Evolutionary conservation across 2,797 vertebrate genomes (phyloP).

Genomic region (Spinus olivaceus): DNA sequence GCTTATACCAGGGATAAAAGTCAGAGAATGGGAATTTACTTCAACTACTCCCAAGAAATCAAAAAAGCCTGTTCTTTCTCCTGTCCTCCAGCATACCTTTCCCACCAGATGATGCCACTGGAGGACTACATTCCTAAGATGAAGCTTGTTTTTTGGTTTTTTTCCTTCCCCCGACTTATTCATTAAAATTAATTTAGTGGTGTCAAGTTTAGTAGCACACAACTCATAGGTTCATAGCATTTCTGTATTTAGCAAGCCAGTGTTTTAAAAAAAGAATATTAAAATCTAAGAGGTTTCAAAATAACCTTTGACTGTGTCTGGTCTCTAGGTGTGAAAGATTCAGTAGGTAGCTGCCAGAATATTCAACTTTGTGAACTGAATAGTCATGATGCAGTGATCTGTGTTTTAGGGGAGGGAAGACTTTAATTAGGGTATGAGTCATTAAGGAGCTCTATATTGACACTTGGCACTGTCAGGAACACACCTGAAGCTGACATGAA

Average conservation of each 20-base stretch:
- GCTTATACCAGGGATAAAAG: background rate
- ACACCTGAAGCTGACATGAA: background rate
- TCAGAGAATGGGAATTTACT: background rate
- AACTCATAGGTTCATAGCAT: background rate
- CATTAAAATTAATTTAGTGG: background rate
- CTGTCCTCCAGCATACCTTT: background rate
- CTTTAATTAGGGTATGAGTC: slow-evolving; percentile 26
- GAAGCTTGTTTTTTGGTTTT: background rate
- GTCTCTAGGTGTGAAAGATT: background rate
- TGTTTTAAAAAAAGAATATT: background rate
- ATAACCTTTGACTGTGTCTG: background rate
- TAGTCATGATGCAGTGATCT: background rate
- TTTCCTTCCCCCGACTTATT: background rate
- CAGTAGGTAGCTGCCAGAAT: background rate
- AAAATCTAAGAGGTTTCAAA: background rate
- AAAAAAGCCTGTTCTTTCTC: background rate
- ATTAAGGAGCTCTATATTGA: background rate
- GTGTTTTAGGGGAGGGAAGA: background rate
- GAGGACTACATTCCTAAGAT: background rate
- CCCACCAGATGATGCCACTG: background rate
- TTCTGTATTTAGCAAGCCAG: background rate
- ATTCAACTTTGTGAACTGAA: background rate
- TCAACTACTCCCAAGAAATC: background rate
- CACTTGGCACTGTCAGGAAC: background rate
- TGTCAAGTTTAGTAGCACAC: background rate